Conservation (phyloP, 2,888 invertebrate species). For the Ennomos fuscantarius region DNA sequence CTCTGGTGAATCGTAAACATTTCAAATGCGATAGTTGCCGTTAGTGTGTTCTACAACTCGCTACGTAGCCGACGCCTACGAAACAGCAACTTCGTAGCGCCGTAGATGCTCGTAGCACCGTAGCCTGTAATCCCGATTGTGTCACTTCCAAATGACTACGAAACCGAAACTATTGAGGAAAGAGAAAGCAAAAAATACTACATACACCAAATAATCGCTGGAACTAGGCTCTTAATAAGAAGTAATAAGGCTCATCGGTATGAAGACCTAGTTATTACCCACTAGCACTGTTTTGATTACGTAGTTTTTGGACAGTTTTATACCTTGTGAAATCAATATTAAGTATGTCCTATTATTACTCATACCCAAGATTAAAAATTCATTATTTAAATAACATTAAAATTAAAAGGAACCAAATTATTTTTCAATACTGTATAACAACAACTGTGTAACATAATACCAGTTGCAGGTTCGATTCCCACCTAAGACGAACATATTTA, state of each 20-base stretch:
- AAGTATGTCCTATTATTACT: neutral
- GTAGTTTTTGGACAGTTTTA: slow-evolving; percentile 12
- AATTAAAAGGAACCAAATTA: too few species aligned
- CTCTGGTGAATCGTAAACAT: too few species aligned
- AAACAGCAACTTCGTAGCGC: slow-evolving; percentile 26
- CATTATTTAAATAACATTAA: too few species aligned
- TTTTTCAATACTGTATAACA: too few species aligned
- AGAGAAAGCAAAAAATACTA: slow-evolving; percentile 39
- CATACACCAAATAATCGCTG: slow-evolving; percentile 23
- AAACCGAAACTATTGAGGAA: slow-evolving; percentile 40
- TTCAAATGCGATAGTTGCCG: too few species aligned
- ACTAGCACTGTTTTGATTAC: slow-evolving; percentile 29
- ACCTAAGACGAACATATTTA: too few species aligned
- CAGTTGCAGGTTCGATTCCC: too few species aligned
- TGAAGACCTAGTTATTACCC: slow-evolving; percentile 28
- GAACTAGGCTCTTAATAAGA: slow-evolving; percentile 17
- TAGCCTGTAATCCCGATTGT: slow-evolving; percentile 37
- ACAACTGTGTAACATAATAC: too few species aligned
- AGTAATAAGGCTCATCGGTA: slow-evolving; percentile 26
- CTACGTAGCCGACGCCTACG: slow-evolving; percentile 10
- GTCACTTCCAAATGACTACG: slow-evolving; percentile 40
- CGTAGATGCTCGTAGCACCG: slow-evolving; percentile 33
- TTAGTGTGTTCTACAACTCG: neutral
- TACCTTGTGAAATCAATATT: slow-evolving; percentile 9
- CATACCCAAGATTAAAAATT: too few species aligned